Base-by-base conservation (phyloP, 2,888 invertebrate species). In the Phanerotoma sp. region DNA sequence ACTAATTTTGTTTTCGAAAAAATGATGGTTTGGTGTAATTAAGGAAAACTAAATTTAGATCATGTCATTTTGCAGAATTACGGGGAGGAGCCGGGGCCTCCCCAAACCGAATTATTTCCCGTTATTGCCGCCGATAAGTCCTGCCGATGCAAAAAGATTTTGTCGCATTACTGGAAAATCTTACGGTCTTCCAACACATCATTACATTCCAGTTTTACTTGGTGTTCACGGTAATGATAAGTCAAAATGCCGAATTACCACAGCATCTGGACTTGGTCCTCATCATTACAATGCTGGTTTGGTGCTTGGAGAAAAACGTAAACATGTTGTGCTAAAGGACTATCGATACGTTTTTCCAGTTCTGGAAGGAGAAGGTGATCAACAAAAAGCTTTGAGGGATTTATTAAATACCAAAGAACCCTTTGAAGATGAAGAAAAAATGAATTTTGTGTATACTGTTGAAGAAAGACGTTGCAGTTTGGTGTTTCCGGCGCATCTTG, bases 41-140 rank as follows among this genome's bases (percentile, higher is more conserved):
- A n/a, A n/a, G n/a, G n/a, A n/a, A n/a, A n/a, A n/a, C n/a, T n/a
- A n/a, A n/a, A n/a, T n/a, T n/a, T n/a, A n/a, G n/a, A n/a, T n/a
- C n/a, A 85, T 88, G 83, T 87, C 88, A 71, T 88, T 86, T 77
- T 91, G 91, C 78, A 85, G 89, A 76, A 89, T 91, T 66, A 91
- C 91, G 56, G 88, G 90, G 68, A 86, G 86, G 75, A 88, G 89
- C 77, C 83, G 87, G 66, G 86, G 88, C 68, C 83, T 91, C 69
- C 91, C 90, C 49, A 86, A 89, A 72, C 89, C 90, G 50, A 89
- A 91, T 77, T 91, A 90, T 74, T 87, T 91, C 70, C 91, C 91
- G 16, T 80, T 91, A 48, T 80, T 91, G 62, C 88, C 89, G 41
- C 90, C 91, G 4, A 86, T 91, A 58, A 89, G 89, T 45, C 89